Percentiles rank a stretch among this genome's conserved stretches.
Conservation (phyloP, 2,888 invertebrate species). For the Protonemura montana region DNA sequence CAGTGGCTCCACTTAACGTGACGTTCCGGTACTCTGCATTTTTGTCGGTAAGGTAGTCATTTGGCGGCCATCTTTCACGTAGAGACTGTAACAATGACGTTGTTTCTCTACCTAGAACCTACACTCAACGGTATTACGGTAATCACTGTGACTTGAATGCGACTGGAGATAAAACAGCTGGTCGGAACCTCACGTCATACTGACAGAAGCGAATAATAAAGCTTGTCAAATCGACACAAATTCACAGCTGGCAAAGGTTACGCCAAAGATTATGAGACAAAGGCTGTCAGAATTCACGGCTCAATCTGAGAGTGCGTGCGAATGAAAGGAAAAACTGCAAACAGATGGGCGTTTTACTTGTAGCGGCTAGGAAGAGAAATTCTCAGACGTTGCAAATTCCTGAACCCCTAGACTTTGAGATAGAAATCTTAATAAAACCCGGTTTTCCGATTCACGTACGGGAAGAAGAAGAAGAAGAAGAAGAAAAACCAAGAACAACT, state of each 20-base stretch:
- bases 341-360: neutral
- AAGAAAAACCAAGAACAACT: too few species aligned
- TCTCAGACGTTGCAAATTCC: neutral
- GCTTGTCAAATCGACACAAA: neutral
- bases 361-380: neutral
- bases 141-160: neutral
- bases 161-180: neutral
- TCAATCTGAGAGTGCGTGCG: too few species aligned
- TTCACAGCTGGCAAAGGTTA: neutral
- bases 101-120: too few species aligned
- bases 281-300: neutral
- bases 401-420: too few species aligned
- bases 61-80: too few species aligned
- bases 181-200: neutral
- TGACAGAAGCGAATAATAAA: neutral
- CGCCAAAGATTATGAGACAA: neutral
- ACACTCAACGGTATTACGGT: neutral
- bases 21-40: too few species aligned
- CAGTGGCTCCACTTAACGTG: too few species aligned
- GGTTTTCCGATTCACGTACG: too few species aligned
- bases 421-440: too few species aligned
- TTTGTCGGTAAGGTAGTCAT: too few species aligned
- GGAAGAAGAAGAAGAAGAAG: too few species aligned
- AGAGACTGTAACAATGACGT: too few species aligned
- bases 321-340: neutral